Percentiles rank a stretch among this genome's conserved stretches.
Conservation (phyloP, 2,113 vertebrate species). For the Megalops atlanticus region DNA sequence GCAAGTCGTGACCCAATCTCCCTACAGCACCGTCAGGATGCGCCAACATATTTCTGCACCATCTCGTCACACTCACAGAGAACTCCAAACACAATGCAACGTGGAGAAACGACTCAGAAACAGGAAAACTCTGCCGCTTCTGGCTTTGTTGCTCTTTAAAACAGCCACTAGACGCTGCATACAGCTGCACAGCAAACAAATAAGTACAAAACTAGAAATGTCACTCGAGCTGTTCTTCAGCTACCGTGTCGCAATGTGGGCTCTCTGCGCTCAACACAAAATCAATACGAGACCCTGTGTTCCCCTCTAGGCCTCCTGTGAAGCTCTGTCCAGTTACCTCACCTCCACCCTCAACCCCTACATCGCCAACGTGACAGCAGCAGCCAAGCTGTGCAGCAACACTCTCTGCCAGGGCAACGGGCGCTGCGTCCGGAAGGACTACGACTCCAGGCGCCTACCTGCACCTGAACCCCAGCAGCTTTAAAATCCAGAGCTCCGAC, state of each 20-base stretch:
- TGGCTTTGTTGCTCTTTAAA: too few relatives aligned
- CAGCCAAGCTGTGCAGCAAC: conserved; percentile 79
- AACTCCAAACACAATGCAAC: not conserved
- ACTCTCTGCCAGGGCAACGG: conserved; percentile 77
- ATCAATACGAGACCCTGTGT: not conserved
- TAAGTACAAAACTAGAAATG: not conserved
- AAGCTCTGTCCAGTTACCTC: conserved; percentile 63
- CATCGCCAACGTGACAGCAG: conserved; percentile 83
- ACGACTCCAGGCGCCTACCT: conserved; percentile 78
- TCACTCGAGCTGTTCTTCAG: too few relatives aligned
- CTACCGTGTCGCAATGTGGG: too few relatives aligned
- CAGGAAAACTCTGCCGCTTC: not conserved
- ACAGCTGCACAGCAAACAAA: not conserved
- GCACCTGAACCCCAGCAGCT: conserved; percentile 68
- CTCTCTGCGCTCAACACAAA: not conserved
- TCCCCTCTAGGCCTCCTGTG: conserved; percentile 56
- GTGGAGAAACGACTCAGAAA: not conserved
- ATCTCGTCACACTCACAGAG: not conserved
- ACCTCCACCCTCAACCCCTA: conserved; percentile 74
- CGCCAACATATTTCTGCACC: not conserved
- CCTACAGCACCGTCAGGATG: too few relatives aligned
- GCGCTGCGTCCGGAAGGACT: conserved; percentile 74
- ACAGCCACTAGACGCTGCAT: too few relatives aligned
- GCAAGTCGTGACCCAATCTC: not conserved
- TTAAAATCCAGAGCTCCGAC: conserved; percentile 45